Conservation (phyloP, 2,888 invertebrate species). For the Drosophila monieri region DNA sequence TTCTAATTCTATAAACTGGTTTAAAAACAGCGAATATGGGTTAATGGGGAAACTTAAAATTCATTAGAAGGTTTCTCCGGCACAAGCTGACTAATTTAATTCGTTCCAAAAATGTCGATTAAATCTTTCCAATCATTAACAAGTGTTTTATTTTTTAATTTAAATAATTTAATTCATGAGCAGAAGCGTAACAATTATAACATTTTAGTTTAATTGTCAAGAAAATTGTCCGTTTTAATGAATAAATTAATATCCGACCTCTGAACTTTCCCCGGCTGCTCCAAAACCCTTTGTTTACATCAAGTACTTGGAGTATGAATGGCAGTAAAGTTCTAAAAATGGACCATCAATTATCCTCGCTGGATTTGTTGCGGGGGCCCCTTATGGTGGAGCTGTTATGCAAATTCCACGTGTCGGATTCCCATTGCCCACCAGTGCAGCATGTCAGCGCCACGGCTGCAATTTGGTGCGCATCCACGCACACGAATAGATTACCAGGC, state of each 20-base stretch:
- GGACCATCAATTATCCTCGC: conserved; percentile 38
- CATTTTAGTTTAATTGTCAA: neutral
- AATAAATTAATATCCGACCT: neutral
- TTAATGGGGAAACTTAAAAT: neutral
- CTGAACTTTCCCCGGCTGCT: neutral
- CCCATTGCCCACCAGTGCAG: conserved; percentile 15
- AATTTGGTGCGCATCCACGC: conserved; percentile 42
- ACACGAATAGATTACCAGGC: conserved; percentile 16
- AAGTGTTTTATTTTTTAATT: neutral
- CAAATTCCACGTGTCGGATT: conserved; percentile 73
- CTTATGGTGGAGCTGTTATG: conserved; percentile 53
- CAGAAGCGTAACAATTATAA: neutral
- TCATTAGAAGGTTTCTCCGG: neutral
- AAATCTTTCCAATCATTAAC: conserved; percentile 2
- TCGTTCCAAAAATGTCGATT: neutral
- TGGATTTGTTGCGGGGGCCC: conserved; percentile 43
- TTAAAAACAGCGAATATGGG: too few species aligned
- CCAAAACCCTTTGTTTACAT: conserved; percentile 5
- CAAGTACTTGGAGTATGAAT: neutral
- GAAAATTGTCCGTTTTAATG: neutral
- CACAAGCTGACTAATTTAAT: neutral
- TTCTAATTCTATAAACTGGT: too few species aligned
- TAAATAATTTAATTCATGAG: neutral
- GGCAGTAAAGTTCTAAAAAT: conserved; percentile 21
- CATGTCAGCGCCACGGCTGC: conserved; percentile 30